These are phyloP conservation scores for Microcebus murinus DNA, from an alignment of 2,113 vertebrate species.

Conservation along the genomic window DNA sequence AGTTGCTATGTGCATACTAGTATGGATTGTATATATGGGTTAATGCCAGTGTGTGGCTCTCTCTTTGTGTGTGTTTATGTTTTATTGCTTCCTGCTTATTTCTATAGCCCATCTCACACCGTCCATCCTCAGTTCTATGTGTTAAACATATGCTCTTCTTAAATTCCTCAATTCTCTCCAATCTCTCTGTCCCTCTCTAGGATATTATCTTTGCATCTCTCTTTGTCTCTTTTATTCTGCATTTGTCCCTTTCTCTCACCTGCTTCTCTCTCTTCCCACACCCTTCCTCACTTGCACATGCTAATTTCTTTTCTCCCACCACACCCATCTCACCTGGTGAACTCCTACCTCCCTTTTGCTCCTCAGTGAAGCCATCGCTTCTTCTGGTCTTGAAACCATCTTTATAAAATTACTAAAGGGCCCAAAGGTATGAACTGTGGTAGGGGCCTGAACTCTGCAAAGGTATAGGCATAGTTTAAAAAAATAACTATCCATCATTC, in stretches of 20 bases:
- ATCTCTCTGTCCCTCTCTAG: neutral
- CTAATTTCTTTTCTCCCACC: neutral
- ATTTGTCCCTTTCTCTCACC: neutral
- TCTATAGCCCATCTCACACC: neutral
- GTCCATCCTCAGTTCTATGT: neutral
- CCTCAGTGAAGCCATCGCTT: neutral
- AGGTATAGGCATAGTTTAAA: too few species aligned
- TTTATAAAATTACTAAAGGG: too few species aligned
- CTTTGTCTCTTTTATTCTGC: neutral
- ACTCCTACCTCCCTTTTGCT: neutral
- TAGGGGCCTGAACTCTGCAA: too few species aligned
- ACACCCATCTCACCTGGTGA: accelerated
- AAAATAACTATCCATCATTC: too few species aligned
- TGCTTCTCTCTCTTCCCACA: accelerated
- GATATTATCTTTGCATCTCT: neutral
- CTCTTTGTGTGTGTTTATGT: accelerated
- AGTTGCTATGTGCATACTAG: neutral
- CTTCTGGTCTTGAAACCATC: neutral
- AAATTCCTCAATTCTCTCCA: neutral
- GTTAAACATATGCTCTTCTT: neutral
- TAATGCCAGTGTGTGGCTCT: too few species aligned
- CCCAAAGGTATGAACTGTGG: too few species aligned
- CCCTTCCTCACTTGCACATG: too few species aligned
- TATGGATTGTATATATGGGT: accelerated
- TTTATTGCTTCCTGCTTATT: neutral